phyloP scores from a whole-genome alignment of 2,888 invertebrate species.

The Drosophila atripex region DNA sequence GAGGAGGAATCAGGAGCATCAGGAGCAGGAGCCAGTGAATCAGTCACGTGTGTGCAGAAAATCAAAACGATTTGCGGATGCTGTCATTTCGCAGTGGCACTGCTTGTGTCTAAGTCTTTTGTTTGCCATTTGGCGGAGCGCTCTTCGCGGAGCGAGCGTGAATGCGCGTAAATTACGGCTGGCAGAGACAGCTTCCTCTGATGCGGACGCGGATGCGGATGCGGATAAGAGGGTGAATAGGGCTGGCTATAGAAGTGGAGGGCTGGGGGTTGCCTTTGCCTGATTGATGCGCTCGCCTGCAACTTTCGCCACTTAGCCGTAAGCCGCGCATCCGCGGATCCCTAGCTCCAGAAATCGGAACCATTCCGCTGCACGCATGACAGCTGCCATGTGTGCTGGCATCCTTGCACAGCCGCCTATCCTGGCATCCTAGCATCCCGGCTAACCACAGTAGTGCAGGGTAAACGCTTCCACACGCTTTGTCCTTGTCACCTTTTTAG shows the following conservation, averaged over 20 bases:
- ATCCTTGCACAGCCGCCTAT: conserved; percentile 23
- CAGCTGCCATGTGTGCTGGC: conserved; percentile 68
- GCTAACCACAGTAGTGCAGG: conserved; percentile 56
- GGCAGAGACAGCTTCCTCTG: conserved; percentile 64
- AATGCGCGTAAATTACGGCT: conserved; percentile 77
- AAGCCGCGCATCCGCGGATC: conserved; percentile 39
- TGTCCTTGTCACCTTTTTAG: conserved; percentile 78
- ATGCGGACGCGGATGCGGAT: conserved; percentile 18
- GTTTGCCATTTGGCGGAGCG: conserved; percentile 64
- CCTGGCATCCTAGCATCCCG: conserved; percentile 18
- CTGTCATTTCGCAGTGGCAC: conserved; percentile 29
- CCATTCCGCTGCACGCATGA: conserved; percentile 62
- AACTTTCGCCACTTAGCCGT: conserved; percentile 60
- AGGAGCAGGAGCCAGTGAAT: conserved; percentile 21
- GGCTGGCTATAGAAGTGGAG: neutral
- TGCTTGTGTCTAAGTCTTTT: conserved; percentile 62
- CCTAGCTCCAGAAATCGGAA: conserved; percentile 39
- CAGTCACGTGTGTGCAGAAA: conserved; percentile 63
- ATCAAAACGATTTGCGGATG: conserved; percentile 66
- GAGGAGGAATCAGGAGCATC: conserved; percentile 9
- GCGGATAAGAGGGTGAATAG: neutral
- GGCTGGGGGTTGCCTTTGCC: conserved; percentile 33
- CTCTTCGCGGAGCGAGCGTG: conserved; percentile 48
- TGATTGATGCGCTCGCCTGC: conserved; percentile 71
- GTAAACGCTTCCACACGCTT: conserved; percentile 49